Base-by-base conservation (phyloP, 2,113 vertebrate genomes). In the Zosterops borbonicus region DNA sequence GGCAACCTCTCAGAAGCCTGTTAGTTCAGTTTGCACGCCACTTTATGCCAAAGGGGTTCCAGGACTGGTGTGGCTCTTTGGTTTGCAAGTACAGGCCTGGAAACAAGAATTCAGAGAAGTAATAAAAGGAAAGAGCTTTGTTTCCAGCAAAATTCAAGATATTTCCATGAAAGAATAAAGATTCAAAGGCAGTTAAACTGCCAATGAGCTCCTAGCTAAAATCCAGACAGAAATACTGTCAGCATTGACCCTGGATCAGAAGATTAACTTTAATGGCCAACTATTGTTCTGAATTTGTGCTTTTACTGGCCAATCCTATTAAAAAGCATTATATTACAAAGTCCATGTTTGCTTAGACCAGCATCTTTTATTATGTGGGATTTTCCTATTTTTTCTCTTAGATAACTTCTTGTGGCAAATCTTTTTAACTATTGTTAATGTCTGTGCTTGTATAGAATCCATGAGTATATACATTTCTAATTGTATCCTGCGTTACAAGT, bases 191-290 rank as follows among this genome's bases (percentile, higher is more conserved):
- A 2, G 22, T 62, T 87, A 80, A 86, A 80, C 68, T 93, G 31
- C 55, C 83, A 81, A 5, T 3, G 12, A 86, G 33, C 20, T 82
- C 41, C 86, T 74, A 69, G 44, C 11, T 90, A 67, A 92, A 93
- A 90, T 92, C 18, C 55, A 80, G 59, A 62, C 33, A 93, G 73
- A 94, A 95, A 77, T 62, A 63, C 33, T 86, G 68, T 80, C 64
- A 70, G 20, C 59, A 70, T 86, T 0, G 1, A 81, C 19, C 24
- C 29, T 77, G 67, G n/a, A 83, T 86, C n/a, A 73, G 67, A 94
- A 87, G 50, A 92, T 95, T 79, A 85, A 91, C 20, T 85, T 94
- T 78, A 88, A 63, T 70, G 80, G 42, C 33, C 93, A 97, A 39
- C 68, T 71, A 52, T 75, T 93, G 46, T 96, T 86, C 29, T 74